These are phyloP conservation scores for Psittacula echo DNA, from an alignment of 2,797 vertebrate genomes.

Conservation along the genomic window DNA sequence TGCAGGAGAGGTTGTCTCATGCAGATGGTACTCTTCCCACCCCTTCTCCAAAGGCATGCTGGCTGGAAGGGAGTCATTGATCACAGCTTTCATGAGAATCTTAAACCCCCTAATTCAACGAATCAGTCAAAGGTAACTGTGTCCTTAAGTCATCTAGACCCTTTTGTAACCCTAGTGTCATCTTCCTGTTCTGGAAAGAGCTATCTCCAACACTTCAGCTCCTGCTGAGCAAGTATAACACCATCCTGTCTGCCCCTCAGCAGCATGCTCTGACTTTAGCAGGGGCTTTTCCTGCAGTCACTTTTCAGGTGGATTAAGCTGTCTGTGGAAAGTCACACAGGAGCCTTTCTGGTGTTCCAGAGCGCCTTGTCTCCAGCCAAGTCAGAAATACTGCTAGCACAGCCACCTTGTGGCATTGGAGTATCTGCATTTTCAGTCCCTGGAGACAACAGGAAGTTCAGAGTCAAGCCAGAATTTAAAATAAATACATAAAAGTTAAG, in stretches of 20 bases:
- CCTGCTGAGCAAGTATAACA: neutral
- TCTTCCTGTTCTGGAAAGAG: neutral
- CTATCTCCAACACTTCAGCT: neutral
- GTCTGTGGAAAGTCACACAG: neutral
- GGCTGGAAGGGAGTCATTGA: neutral
- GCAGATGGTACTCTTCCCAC: neutral
- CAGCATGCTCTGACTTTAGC: neutral
- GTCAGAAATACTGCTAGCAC: conserved; percentile 58
- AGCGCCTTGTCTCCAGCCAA: neutral
- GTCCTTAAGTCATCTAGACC: neutral
- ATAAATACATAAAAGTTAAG: conserved; percentile 69
- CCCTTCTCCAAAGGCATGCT: neutral
- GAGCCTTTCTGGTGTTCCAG: conserved; percentile 33
- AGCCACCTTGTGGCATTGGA: conserved; percentile 67
- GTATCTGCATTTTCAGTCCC: conserved; percentile 46
- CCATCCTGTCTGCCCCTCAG: neutral
- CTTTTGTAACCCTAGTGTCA: neutral
- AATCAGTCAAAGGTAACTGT: neutral
- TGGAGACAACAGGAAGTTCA: conserved; percentile 31
- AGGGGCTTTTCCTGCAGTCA: neutral
- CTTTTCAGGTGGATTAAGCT: conserved; percentile 41
- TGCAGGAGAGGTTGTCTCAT: neutral
- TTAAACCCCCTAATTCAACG: neutral
- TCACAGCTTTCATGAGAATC: neutral
- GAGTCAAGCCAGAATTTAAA: conserved; percentile 61